Evolutionary conservation across 2,888 invertebrate genomes (phyloP).

Genomic region (Acanthopleura granulata): DNA sequence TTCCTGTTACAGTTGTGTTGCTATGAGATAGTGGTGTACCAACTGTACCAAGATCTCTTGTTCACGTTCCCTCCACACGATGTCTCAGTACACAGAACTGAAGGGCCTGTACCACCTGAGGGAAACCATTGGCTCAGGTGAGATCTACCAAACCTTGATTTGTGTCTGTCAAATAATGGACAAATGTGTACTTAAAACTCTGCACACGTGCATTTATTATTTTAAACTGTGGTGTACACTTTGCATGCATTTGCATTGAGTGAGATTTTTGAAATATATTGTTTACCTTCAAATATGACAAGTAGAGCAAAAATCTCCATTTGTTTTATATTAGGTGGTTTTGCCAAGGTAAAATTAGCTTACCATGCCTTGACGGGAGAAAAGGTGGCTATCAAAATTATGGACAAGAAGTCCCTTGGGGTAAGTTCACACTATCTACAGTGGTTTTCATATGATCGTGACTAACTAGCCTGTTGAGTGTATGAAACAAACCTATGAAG

Average conservation of each 20-base stretch:
- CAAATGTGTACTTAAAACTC: neutral
- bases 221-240: neutral
- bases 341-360: constrained; percentile 85
- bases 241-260: neutral
- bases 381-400: constrained; percentile 86
- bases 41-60: no score
- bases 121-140: constrained; percentile 77
- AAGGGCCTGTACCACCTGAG: constrained; percentile 78
- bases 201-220: neutral
- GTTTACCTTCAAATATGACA: no score
- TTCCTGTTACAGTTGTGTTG: no score
- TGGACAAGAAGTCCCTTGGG: constrained; percentile 81
- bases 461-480: no score
- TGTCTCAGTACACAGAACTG: constrained; percentile 67
- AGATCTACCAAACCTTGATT: neutral
- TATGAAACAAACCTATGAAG: no score
- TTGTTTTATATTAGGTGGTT: constrained; percentile 76
- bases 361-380: constrained; percentile 84
- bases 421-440: constrained; percentile 69
- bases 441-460: no score
- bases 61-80: constrained; percentile 15
- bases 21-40: no score
- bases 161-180: no score
- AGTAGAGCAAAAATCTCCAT: neutral
- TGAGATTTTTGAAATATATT: no score